Conservation (phyloP, 2,113 vertebrate species). For the Brachyhypopomus occidentalis region DNA sequence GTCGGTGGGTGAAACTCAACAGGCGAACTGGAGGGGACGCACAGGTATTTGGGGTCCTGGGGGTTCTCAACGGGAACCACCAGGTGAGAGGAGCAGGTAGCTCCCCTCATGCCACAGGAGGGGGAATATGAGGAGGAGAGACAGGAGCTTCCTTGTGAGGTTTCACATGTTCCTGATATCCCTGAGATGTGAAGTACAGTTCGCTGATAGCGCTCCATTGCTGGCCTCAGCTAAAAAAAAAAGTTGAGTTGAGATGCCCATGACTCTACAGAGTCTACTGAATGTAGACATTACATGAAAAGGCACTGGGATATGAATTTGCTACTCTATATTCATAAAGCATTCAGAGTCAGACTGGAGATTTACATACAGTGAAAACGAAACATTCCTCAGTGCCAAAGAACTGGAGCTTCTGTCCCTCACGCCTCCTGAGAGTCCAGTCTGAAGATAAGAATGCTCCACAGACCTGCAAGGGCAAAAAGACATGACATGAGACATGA, state of each 20-base stretch:
- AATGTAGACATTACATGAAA: no score
- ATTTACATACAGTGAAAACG: constrained; percentile 80
- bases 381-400: constrained; percentile 88
- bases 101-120: constrained; percentile 1
- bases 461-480: constrained; percentile 71
- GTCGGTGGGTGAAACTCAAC: constrained; percentile 28
- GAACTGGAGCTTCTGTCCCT: constrained; percentile 63
- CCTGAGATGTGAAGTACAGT: constrained; percentile 77
- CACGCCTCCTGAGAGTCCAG: constrained; percentile 73
- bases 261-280: no score
- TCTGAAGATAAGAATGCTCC: constrained; percentile 84
- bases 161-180: constrained; percentile 62
- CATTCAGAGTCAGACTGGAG: neutral
- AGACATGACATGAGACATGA: no score
- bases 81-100: neutral
- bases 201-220: constrained; percentile 80
- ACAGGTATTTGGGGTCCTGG: constrained; percentile 67
- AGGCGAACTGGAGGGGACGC: constrained; percentile 61
- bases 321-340: no score
- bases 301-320: no score
- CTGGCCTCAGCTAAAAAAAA: constrained; percentile 76
- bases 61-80: constrained; percentile 42
- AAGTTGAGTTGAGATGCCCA: neutral
- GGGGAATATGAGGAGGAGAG: constrained; percentile 8
- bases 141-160: constrained; percentile 44